These are phyloP conservation scores for Pyrocoelia pectoralis DNA, from an alignment of 2,888 invertebrate species.

Conservation along the genomic window DNA sequence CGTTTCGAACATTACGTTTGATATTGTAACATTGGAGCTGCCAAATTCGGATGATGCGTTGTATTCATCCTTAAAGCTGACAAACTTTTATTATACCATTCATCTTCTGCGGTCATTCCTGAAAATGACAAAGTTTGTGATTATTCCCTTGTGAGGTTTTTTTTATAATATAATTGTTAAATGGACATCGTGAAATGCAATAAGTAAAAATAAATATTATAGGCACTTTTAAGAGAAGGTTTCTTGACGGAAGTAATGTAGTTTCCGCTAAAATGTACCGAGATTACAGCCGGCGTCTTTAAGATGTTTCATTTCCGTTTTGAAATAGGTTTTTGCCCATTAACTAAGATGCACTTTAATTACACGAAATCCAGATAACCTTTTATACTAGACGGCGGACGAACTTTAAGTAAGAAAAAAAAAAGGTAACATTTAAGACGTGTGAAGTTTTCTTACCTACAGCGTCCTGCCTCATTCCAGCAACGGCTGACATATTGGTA, in stretches of 20 bases:
- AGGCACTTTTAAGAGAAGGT: conserved; percentile 37
- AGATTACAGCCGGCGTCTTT: conserved; percentile 54
- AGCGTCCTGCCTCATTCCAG: conserved; percentile 86
- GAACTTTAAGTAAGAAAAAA: too few relatives aligned
- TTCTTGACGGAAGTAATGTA: conserved; percentile 45
- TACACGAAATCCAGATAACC: not conserved
- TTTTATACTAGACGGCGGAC: too few relatives aligned
- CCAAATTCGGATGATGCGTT: conserved; percentile 93
- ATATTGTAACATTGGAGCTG: conserved; percentile 96
- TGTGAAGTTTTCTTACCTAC: conserved; percentile 70
- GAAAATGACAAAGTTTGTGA: conserved; percentile 48
- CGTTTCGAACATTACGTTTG: conserved; percentile 81
- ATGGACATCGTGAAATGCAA: not conserved
- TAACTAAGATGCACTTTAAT: conserved; percentile 14
- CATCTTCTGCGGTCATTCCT: conserved; percentile 94
- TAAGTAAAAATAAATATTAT: conserved; percentile 18
- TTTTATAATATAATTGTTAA: not conserved
- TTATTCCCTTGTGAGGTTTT: not conserved
- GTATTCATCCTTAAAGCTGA: conserved; percentile 97
- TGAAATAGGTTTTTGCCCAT: conserved; percentile 49
- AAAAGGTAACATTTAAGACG: too few relatives aligned
- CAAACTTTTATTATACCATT: conserved; percentile 98
- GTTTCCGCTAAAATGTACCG: conserved; percentile 46
- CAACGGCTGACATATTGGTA: conserved; percentile 89
- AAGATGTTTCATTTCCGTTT: conserved; percentile 58